Percentiles rank a stretch among this genome's conserved stretches.
Conservation (phyloP, 2,888 invertebrate species). For the Resseliella maxima region DNA sequence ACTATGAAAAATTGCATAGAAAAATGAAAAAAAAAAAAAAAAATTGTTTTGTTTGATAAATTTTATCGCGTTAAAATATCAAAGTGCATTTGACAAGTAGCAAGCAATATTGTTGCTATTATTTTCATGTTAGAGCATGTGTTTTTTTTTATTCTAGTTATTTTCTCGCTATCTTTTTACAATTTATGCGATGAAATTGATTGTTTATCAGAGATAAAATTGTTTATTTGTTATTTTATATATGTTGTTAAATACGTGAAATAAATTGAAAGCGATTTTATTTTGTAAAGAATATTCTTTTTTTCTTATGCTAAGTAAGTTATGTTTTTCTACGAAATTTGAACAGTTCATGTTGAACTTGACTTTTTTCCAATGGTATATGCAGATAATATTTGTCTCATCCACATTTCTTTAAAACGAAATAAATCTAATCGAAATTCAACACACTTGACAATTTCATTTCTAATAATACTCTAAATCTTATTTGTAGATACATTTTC, state of each 20-base stretch:
- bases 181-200: neutral
- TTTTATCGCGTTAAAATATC: neutral
- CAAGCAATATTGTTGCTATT: neutral
- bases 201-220: neutral
- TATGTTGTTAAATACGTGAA: neutral
- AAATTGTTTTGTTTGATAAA: neutral
- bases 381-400: too few species aligned
- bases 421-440: too few species aligned
- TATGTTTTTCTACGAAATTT: too few species aligned
- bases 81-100: neutral
- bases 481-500: too few species aligned
- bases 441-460: too few species aligned
- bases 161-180: neutral
- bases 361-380: too few species aligned
- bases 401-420: too few species aligned
- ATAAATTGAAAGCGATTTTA: neutral
- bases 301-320: too few species aligned
- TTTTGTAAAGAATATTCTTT: neutral
- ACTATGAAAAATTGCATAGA: neutral
- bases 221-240: conserved; percentile 7
- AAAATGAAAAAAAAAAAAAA: too few species aligned
- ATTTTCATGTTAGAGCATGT: neutral
- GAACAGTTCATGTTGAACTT: too few species aligned
- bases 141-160: neutral
- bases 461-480: too few species aligned